phyloP scores from a whole-genome alignment of 2,797 vertebrate species.

The Crenichthys baileyi region DNA sequence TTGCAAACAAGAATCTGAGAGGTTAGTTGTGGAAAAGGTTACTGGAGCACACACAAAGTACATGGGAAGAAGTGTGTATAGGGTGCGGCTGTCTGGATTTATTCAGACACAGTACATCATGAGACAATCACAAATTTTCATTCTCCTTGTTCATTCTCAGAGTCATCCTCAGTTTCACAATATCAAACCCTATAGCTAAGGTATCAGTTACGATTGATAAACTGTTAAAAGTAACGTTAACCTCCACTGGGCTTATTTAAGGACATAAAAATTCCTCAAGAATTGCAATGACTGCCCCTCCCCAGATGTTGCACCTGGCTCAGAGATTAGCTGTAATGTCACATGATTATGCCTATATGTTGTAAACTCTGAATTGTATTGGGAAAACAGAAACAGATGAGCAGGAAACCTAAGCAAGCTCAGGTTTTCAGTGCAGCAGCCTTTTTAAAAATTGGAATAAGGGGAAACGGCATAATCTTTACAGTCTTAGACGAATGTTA shows the following conservation, averaged over 20 bases:
- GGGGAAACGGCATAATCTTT: neutral
- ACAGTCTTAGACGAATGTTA: neutral
- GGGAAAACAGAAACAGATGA: neutral
- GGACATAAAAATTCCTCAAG: neutral
- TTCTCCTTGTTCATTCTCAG: slow-evolving; percentile 1
- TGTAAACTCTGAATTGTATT: neutral
- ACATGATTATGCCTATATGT: neutral
- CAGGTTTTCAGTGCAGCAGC: neutral
- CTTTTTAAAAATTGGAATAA: neutral
- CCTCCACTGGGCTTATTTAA: neutral
- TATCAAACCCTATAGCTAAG: slow-evolving; percentile 1
- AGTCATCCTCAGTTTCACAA: slow-evolving; percentile 13
- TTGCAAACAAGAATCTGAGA: slow-evolving; percentile 23
- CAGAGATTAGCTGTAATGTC: neutral
- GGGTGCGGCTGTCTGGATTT: slow-evolving; percentile 49
- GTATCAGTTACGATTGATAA: slow-evolving; percentile 4
- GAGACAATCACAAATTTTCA: slow-evolving; percentile 30
- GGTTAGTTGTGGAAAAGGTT: slow-evolving; percentile 55
- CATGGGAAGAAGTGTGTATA: slow-evolving; percentile 31
- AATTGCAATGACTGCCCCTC: neutral
- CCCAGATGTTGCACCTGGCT: neutral
- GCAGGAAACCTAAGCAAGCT: neutral
- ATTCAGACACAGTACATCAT: slow-evolving; percentile 46
- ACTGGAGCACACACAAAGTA: slow-evolving; percentile 20
- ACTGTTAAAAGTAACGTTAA: neutral